A percentile compares a stretch with the other conserved stretches of the same genome.
These are phyloP conservation scores for Sipha maydis DNA, from an alignment of 2,888 invertebrate species.

Conservation along the genomic window DNA sequence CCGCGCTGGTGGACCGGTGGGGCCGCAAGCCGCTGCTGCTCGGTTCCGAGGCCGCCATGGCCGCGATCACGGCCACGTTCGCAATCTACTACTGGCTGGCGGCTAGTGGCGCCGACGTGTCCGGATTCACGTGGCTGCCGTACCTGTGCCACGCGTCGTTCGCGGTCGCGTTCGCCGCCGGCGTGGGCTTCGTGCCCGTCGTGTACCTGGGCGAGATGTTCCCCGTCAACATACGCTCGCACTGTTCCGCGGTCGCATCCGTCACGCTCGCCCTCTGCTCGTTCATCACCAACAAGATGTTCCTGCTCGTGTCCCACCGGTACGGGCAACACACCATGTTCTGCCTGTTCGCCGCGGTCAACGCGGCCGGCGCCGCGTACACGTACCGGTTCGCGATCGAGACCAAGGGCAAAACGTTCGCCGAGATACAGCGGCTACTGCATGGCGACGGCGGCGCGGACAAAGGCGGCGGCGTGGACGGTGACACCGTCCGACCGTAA, in stretches of 20 bases:
- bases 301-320: slow-evolving; percentile 72
- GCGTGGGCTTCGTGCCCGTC: slow-evolving; percentile 74
- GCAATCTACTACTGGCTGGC: slow-evolving; percentile 63
- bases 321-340: slow-evolving; percentile 76
- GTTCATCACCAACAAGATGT: slow-evolving; percentile 72
- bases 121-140: slow-evolving; percentile 69
- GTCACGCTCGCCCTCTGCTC: slow-evolving; percentile 72
- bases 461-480: neutral
- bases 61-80: slow-evolving; percentile 58
- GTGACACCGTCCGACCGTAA: too few relatives aligned
- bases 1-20: slow-evolving; percentile 63
- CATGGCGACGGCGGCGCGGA: slow-evolving; percentile 64
- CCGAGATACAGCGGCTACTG: slow-evolving; percentile 75
- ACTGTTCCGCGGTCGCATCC: slow-evolving; percentile 72
- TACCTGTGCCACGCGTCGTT: slow-evolving; percentile 72
- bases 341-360: slow-evolving; percentile 72
- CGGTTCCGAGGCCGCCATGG: slow-evolving; percentile 62
- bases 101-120: slow-evolving; percentile 64
- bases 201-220: slow-evolving; percentile 75
- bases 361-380: slow-evolving; percentile 71
- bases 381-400: slow-evolving; percentile 72
- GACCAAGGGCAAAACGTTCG: slow-evolving; percentile 78
- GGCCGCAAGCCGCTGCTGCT: slow-evolving; percentile 64
- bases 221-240: slow-evolving; percentile 74
- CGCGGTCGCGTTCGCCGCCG: slow-evolving; percentile 73